Evolutionary conservation across 2,113 vertebrate genomes (phyloP).

Genomic region (Vulpes lagopus): DNA sequence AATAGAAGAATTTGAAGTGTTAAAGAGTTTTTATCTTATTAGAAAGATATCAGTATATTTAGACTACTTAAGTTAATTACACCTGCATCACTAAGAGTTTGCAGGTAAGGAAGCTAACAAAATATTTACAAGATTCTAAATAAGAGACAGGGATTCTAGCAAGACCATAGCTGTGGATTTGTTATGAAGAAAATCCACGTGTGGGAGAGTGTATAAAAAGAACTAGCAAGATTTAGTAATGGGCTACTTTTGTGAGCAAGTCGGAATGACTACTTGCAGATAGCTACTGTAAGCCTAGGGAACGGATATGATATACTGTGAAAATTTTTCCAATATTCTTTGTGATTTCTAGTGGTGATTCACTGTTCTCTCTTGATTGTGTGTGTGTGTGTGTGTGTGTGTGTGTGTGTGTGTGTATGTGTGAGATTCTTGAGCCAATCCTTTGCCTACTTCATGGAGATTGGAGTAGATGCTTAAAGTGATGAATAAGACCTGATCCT

Average conservation of each 20-base stretch:
- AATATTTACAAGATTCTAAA: conserved; percentile 35
- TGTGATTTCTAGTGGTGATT: conserved; percentile 24
- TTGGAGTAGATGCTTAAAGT: neutral
- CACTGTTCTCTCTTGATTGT: neutral
- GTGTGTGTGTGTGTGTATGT: neutral
- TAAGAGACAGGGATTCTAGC: neutral
- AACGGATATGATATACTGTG: neutral
- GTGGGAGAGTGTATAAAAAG: neutral
- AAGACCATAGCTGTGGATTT: conserved; percentile 10
- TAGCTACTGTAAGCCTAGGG: neutral
- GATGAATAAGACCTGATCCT: neutral
- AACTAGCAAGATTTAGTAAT: conserved; percentile 7
- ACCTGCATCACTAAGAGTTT: neutral
- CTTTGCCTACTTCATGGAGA: neutral
- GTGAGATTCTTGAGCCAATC: neutral
- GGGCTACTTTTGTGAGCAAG: conserved; percentile 3
- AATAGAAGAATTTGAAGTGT: neutral
- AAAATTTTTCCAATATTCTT: neutral
- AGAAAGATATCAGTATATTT: neutral
- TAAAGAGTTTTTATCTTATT: neutral
- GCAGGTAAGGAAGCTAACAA: neutral
- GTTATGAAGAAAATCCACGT: neutral
- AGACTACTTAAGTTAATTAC: neutral
- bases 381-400: neutral
- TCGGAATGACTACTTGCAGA: neutral